phyloP scores from a whole-genome alignment of 2,797 vertebrate genomes.

The Taenioides sp. region DNA sequence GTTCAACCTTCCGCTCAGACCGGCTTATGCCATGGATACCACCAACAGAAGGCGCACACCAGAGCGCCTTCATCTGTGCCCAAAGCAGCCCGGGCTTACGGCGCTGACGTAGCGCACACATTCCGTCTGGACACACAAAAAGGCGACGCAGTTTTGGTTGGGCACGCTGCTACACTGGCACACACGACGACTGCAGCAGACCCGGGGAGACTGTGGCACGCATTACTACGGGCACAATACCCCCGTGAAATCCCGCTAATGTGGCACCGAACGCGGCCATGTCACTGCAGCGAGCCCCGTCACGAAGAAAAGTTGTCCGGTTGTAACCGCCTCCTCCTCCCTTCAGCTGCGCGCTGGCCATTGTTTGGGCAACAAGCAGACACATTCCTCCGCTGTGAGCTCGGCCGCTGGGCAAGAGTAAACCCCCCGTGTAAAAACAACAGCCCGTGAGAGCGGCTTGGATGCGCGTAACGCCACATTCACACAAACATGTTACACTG shows the following conservation, averaged over 20 bases:
- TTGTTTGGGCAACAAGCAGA: slow-evolving; percentile 74
- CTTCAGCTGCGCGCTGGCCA: slow-evolving; percentile 59
- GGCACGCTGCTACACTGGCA: slow-evolving; percentile 30
- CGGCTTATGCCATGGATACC: slow-evolving; percentile 48
- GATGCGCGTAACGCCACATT: neutral
- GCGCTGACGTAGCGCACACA: slow-evolving; percentile 4
- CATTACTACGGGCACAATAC: neutral
- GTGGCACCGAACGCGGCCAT: neutral
- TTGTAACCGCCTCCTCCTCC: slow-evolving; percentile 24
- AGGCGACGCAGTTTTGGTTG: slow-evolving; percentile 47
- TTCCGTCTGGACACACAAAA: slow-evolving; percentile 32
- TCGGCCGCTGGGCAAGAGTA: slow-evolving; percentile 56
- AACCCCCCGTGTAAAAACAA: neutral
- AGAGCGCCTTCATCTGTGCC: slow-evolving; percentile 4
- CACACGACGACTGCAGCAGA: slow-evolving; percentile 35
- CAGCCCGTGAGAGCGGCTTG: neutral
- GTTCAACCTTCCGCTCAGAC: slow-evolving; percentile 48
- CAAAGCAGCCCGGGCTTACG: neutral
- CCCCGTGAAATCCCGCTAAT: neutral
- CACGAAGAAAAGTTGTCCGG: slow-evolving; percentile 49
- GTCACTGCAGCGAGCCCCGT: too few relatives aligned
- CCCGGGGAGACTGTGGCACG: neutral
- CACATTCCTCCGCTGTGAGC: slow-evolving; percentile 68
- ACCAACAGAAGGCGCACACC: slow-evolving; percentile 32
- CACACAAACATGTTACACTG: neutral